Percentiles rank a stretch among this genome's conserved stretches.
These are phyloP conservation scores for Protobothrops mucrosquamatus DNA, from an alignment of 2,113 vertebrate genomes.

Conservation along the genomic window DNA sequence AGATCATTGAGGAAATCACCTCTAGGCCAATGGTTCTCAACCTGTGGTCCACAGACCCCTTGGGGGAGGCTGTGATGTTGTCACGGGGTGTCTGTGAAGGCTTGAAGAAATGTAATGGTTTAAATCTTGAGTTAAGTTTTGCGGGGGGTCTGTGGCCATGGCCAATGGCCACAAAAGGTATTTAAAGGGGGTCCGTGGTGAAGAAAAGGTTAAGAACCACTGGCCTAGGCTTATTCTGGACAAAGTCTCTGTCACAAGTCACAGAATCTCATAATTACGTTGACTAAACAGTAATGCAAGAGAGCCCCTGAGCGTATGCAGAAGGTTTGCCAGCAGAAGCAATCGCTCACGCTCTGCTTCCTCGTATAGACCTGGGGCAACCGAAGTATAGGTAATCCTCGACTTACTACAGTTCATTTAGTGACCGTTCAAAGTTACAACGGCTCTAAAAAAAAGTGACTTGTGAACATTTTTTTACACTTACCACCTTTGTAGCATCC, in stretches of 20 bases:
- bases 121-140: background rate
- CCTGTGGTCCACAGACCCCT: background rate
- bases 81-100: too few species aligned
- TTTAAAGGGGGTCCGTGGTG: background rate
- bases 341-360: background rate
- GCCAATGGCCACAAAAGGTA: background rate
- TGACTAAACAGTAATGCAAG: background rate
- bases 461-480: background rate
- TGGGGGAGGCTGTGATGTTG: too few species aligned
- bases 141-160: background rate
- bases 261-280: background rate
- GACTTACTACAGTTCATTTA: background rate
- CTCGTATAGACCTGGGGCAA: background rate
- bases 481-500: background rate
- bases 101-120: background rate
- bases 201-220: background rate
- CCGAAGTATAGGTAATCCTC: background rate
- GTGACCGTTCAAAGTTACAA: background rate
- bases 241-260: background rate
- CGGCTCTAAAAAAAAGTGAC: background rate
- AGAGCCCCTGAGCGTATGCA: background rate
- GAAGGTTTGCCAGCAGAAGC: background rate
- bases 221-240: background rate
- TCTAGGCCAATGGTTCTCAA: background rate
- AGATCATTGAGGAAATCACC: too few species aligned